Conservation (phyloP, 2,888 invertebrate genomes). For the Pterostichus madidus region DNA sequence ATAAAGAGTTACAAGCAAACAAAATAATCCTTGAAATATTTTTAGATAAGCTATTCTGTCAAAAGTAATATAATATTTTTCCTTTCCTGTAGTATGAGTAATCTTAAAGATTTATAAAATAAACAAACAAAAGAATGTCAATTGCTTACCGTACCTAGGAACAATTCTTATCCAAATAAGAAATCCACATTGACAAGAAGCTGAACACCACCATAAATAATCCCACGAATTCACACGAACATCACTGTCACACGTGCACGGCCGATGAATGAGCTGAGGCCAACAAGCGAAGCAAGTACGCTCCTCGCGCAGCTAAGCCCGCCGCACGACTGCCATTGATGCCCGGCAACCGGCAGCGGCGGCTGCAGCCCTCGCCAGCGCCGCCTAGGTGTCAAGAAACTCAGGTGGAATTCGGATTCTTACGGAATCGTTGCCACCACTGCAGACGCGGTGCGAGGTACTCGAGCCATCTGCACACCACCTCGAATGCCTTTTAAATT, state of each 20-base stretch:
- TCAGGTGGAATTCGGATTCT: constrained; percentile 62
- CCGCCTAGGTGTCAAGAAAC: constrained; percentile 61
- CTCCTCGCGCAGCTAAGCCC: background rate
- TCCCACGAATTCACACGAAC: background rate
- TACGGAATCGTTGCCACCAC: constrained; percentile 46
- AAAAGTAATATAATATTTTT: too few relatives aligned
- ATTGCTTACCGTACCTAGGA: too few relatives aligned
- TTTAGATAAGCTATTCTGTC: too few relatives aligned
- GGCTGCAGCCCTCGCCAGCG: background rate
- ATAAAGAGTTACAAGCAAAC: too few relatives aligned
- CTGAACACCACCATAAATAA: too few relatives aligned
- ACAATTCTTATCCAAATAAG: too few relatives aligned
- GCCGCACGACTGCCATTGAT: constrained; percentile 29
- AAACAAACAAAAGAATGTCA: too few relatives aligned
- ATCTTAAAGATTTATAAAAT: too few relatives aligned
- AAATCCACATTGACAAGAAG: too few relatives aligned
- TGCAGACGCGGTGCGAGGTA: background rate
- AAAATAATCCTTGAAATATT: too few relatives aligned
- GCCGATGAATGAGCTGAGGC: background rate
- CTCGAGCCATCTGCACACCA: constrained; percentile 3
- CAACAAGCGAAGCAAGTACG: background rate
- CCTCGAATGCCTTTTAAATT: constrained; percentile 12
- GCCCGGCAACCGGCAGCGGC: background rate
- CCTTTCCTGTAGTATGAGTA: too few relatives aligned
- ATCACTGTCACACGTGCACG: constrained; percentile 1